Evolutionary conservation across 2,888 invertebrate species (phyloP).

Genomic region (Eristalis tenax): DNA sequence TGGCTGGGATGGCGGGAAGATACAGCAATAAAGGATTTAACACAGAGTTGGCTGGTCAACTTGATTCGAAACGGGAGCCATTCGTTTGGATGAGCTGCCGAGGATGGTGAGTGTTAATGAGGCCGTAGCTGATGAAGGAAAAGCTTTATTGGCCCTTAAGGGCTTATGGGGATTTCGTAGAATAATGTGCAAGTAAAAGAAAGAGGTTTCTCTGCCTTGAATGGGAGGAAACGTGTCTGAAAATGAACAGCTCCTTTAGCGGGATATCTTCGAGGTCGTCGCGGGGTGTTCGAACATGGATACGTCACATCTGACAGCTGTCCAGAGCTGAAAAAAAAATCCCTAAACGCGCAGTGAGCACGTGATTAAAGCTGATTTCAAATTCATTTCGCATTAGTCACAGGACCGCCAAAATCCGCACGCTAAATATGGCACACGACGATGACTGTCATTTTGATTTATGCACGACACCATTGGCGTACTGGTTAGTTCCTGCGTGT

Average conservation of each 20-base stretch:
- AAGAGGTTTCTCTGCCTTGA: not conserved
- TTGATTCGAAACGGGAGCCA: conserved; percentile 35
- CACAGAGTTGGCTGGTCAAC: conserved; percentile 26
- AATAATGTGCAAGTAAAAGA: not conserved
- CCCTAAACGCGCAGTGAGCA: too few relatives aligned
- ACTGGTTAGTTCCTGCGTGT: not conserved
- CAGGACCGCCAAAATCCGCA: conserved; percentile 15
- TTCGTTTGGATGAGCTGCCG: conserved; percentile 27
- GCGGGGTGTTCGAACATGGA: not conserved
- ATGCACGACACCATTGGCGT: conserved; percentile 23
- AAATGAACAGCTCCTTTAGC: not conserved
- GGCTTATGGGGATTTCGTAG: not conserved
- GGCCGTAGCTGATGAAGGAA: not conserved
- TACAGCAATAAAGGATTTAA: conserved; percentile 9
- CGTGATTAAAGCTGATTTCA: conserved; percentile 60
- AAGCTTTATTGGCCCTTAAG: not conserved
- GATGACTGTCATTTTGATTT: conserved; percentile 35
- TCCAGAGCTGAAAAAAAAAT: not conserved
- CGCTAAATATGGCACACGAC: conserved; percentile 46
- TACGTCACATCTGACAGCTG: not conserved
- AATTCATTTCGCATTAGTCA: conserved; percentile 39
- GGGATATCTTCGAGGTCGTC: not conserved
- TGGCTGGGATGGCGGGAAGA: conserved; percentile 2
- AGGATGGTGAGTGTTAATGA: not conserved
- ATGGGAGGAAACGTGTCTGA: not conserved